Evolutionary conservation across 2,888 invertebrate genomes (phyloP).

Genomic region (Hirtodrosophila trivittata): DNA sequence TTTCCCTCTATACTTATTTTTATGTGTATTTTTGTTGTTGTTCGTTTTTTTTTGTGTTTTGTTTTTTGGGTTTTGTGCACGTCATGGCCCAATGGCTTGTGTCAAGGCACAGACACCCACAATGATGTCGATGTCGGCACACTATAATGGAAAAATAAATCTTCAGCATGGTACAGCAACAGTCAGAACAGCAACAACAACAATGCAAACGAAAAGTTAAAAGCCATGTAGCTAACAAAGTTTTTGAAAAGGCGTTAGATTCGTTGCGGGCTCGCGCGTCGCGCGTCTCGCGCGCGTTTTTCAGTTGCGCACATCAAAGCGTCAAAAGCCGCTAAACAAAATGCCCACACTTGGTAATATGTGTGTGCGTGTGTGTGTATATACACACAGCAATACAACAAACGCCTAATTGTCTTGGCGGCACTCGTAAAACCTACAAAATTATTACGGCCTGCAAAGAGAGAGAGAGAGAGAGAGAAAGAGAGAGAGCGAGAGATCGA

Average conservation of each 20-base stretch:
- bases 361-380: conserved; percentile 17
- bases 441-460: conserved; percentile 68
- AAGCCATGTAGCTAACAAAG: conserved; percentile 58
- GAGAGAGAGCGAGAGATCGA: conserved; percentile 7
- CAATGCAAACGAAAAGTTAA: conserved; percentile 48
- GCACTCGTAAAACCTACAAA: conserved; percentile 76
- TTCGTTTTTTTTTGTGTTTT: conserved; percentile 11
- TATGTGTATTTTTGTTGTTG: conserved; percentile 5
- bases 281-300: conserved; percentile 60
- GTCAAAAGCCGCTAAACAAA: conserved; percentile 72
- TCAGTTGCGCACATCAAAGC: conserved; percentile 73
- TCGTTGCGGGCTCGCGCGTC: conserved; percentile 69
- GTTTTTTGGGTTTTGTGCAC: conserved; percentile 45
- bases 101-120: conserved; percentile 74
- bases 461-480: conserved; percentile 23
- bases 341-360: conserved; percentile 70
- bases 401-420: conserved; percentile 79
- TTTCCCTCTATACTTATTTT: not conserved
- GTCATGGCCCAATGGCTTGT: conserved; percentile 70
- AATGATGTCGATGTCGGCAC: conserved; percentile 66
- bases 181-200: conserved; percentile 30
- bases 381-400: conserved; percentile 60
- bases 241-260: conserved; percentile 75
- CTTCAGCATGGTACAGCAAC: conserved; percentile 53
- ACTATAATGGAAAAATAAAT: conserved; percentile 75